Conservation (phyloP, 2,797 vertebrate species). For the Taenioides sp. region DNA sequence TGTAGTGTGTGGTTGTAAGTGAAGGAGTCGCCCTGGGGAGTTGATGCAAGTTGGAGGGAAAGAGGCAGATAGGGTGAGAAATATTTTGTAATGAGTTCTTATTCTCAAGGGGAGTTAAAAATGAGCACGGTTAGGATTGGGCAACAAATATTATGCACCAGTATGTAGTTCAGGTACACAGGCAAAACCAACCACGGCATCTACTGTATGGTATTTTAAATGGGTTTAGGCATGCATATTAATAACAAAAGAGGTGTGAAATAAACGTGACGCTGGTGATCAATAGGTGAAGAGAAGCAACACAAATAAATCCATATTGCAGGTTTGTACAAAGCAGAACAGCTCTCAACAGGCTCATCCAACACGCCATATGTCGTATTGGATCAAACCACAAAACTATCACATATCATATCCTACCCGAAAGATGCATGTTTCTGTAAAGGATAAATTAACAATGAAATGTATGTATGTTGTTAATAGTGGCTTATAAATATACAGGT, state of each 20-base stretch:
- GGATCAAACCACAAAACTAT: slow-evolving; percentile 14
- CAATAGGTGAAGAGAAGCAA: slow-evolving; percentile 9
- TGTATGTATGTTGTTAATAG: neutral
- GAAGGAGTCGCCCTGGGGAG: slow-evolving; percentile 45
- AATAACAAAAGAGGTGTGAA: slow-evolving; percentile 6
- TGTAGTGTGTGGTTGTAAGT: slow-evolving; percentile 38
- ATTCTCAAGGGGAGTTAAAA: slow-evolving; percentile 37
- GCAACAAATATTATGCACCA: slow-evolving; percentile 26
- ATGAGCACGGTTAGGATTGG: slow-evolving; percentile 21
- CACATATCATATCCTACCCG: neutral
- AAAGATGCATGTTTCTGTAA: neutral
- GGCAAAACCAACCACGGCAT: neutral
- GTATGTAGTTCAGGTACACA: slow-evolving; percentile 1
- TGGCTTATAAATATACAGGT: neutral
- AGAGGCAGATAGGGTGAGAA: slow-evolving; percentile 45
- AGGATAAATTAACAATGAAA: neutral
- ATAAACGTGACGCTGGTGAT: slow-evolving; percentile 2
- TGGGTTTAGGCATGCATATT: slow-evolving; percentile 9
- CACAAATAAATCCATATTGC: slow-evolving; percentile 42
- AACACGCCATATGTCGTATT: slow-evolving; percentile 42
- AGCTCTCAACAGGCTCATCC: slow-evolving; percentile 30
- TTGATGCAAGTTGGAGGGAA: slow-evolving; percentile 41
- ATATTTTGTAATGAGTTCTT: slow-evolving; percentile 61
- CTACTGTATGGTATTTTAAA: slow-evolving; percentile 3
- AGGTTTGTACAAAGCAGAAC: slow-evolving; percentile 33